Percentiles rank a stretch among this genome's conserved stretches.
phyloP scores from a whole-genome alignment of 2,888 invertebrate genomes.

The Microdon myrmicae region DNA sequence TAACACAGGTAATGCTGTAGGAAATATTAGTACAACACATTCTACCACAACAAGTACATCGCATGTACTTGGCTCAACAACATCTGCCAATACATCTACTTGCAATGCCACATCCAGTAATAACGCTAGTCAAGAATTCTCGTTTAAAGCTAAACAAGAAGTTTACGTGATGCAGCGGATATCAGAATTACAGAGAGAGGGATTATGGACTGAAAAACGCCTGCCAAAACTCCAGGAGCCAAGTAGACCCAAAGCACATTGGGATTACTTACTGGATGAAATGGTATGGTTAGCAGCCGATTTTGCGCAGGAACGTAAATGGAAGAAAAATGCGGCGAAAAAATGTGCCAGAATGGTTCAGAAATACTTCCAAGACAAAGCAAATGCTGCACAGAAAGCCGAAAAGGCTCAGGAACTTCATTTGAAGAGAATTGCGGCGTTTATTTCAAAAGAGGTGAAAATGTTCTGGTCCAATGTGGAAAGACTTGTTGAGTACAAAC shows the following conservation, averaged over 20 bases:
- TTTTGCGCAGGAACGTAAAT: constrained; percentile 96
- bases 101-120: constrained; percentile 50
- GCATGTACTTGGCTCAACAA: constrained; percentile 58
- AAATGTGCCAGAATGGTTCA: constrained; percentile 92
- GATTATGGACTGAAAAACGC: constrained; percentile 92
- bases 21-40: constrained; percentile 40
- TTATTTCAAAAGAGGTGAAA: constrained; percentile 91
- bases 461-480: constrained; percentile 97
- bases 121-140: constrained; percentile 70
- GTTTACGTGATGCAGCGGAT: constrained; percentile 94
- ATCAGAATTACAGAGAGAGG: constrained; percentile 90
- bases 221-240: constrained; percentile 93
- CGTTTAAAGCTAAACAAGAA: constrained; percentile 88
- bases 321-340: constrained; percentile 95
- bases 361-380: constrained; percentile 91
- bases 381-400: constrained; percentile 86
- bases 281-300: constrained; percentile 99
- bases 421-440: constrained; percentile 85
- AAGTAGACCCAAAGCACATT: constrained; percentile 90
- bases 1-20: not conserved
- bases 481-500: constrained; percentile 95
- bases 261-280: constrained; percentile 98
- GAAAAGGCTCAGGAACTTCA: constrained; percentile 92
- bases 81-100: constrained; percentile 32
- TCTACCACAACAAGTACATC: constrained; percentile 55